Evolutionary conservation across 2,797 vertebrate species (phyloP), one percentile per base, ranked within the genome.

Genomic region (Gadopsis bispinosus): DNA sequence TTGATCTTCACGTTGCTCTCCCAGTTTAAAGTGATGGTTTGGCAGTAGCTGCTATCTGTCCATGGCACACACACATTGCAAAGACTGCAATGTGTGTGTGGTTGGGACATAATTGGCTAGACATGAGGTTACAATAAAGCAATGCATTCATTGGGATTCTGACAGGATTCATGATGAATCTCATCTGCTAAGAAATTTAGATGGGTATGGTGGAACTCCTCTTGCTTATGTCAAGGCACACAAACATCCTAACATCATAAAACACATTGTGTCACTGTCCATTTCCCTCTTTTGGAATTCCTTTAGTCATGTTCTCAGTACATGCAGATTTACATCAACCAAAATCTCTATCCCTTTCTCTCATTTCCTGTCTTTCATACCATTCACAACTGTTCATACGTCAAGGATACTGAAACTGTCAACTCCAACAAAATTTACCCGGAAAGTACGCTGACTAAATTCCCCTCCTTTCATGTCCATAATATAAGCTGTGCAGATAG

Each of bases 71-170:
- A 26, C 69, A 16, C 51, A 39, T 17, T 58, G 35, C 29, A 71
- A 61, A 80, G 39, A 31, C 67, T 77, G 66, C 47, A 62, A n/a
- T 45, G 63, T 74, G 54, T 47, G 39, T 70, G 75, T 81, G 73
- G 53, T 70, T 71, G 61, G 66, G 63, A 61, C 55, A 51, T 55
- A 31, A 37, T 22, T 73, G 45, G 45, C 51, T 70, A 31, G 33
- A 62, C 33, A 56, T 61, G 43, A 63, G 17, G 45, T 81, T 64
- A 70, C 37, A 50, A 70, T 66, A 60, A 55, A 62, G n/a, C 19
- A 65, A 48, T 29, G n/a, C 19, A 76, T 80, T 79, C 14, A 33
- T 10, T 65, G 33, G 58, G 22, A 70, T 66, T 75, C 53, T 72
- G 41, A 56, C 19, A 22, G 22, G 45, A 43, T 53, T 5, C 41